Conservation (phyloP, 2,113 vertebrate species). For the Podarcis cretensis region DNA sequence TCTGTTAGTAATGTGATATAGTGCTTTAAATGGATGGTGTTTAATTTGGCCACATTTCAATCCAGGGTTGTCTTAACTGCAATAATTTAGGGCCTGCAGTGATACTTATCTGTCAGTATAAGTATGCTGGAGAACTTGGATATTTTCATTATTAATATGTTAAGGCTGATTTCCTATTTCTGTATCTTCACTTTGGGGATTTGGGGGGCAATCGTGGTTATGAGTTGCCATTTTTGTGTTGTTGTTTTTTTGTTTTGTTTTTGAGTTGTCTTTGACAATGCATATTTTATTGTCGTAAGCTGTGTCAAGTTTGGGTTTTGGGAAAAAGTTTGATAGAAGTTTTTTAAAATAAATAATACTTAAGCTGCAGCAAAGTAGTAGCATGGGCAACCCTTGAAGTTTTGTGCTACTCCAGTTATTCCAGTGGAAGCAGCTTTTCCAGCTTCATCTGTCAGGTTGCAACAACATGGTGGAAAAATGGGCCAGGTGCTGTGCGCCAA, state of each 20-base stretch:
- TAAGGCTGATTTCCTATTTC: not conserved
- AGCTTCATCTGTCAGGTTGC: not conserved
- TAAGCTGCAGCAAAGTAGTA: not conserved
- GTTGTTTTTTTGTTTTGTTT: not conserved
- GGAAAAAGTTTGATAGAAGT: too few species aligned
- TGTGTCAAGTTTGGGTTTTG: too few species aligned
- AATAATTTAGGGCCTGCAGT: not conserved
- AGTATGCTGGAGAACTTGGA: not conserved
- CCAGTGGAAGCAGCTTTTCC: not conserved
- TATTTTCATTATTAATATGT: not conserved
- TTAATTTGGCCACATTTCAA: not conserved
- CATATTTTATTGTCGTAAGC: too few species aligned
- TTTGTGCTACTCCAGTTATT: not conserved
- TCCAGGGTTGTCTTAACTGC: not conserved
- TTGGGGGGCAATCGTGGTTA: not conserved
- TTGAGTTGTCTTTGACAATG: not conserved
- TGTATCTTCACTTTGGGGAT: not conserved
- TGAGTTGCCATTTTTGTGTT: not conserved
- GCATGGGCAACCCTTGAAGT: not conserved
- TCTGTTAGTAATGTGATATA: not conserved
- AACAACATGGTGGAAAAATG: not conserved
- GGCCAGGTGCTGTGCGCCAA: not conserved
- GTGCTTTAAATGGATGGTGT: not conserved
- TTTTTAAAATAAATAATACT: not conserved
- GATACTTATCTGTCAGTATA: not conserved